These are phyloP conservation scores for Marisa cornuarietis DNA, from an alignment of 1,140 invertebrate species.

Conservation along the genomic window DNA sequence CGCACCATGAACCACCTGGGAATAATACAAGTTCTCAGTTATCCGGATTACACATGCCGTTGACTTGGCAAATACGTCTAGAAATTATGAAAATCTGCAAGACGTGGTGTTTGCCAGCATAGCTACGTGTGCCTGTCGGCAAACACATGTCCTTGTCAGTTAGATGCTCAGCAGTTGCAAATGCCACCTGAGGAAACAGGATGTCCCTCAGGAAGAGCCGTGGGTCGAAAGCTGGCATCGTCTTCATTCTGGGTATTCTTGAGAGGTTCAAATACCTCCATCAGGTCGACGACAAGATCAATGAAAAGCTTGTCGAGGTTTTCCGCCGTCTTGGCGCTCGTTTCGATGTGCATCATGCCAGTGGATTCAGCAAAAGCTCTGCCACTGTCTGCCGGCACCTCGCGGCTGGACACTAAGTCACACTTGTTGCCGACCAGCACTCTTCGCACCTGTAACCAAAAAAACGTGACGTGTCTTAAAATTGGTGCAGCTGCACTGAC, in stretches of 20 bases:
- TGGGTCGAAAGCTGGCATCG: neutral
- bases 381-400: slow-evolving; percentile 11
- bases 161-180: slow-evolving; percentile 10
- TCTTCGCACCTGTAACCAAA: neutral
- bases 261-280: slow-evolving; percentile 10
- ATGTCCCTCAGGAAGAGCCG: neutral
- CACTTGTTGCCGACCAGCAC: slow-evolving; percentile 23
- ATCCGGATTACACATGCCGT: too few relatives aligned
- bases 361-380: neutral
- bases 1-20: too few relatives aligned
- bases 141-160: neutral
- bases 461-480: too few relatives aligned
- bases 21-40: too few relatives aligned
- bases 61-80: too few relatives aligned
- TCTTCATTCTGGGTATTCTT: neutral
- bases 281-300: slow-evolving; percentile 1
- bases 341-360: slow-evolving; percentile 16
- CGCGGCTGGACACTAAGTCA: neutral
- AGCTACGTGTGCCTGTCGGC: too few relatives aligned
- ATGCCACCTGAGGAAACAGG: neutral
- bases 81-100: too few relatives aligned
- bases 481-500: too few relatives aligned
- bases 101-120: too few relatives aligned
- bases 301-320: slow-evolving; percentile 16
- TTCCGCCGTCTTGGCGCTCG: slow-evolving; percentile 13